Percentiles rank a stretch among this genome's conserved stretches.
phyloP scores from a whole-genome alignment of 2,888 invertebrate genomes.

The Drosophila gaucha region DNA sequence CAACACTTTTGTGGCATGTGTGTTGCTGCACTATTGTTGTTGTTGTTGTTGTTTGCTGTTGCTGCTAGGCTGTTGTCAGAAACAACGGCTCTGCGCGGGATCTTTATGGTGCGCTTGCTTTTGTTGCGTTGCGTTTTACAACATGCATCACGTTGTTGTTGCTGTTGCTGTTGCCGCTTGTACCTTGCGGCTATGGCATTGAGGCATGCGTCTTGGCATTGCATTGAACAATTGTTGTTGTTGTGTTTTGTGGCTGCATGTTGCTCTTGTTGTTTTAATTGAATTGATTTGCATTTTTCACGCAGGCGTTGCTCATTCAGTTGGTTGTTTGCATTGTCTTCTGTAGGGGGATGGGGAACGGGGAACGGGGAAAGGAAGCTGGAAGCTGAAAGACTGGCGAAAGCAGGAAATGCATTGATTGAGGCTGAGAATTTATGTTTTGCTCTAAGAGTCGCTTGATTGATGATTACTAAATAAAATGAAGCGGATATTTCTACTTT shows the following conservation, averaged over 20 bases:
- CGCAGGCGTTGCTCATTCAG: slow-evolving; percentile 80
- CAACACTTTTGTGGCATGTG: slow-evolving; percentile 83
- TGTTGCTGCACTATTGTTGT: slow-evolving; percentile 33
- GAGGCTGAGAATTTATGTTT: slow-evolving; percentile 51
- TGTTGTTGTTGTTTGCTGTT: slow-evolving; percentile 15
- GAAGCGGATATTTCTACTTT: slow-evolving; percentile 8
- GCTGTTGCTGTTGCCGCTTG: slow-evolving; percentile 35
- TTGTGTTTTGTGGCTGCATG: slow-evolving; percentile 40
- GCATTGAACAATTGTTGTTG: slow-evolving; percentile 26
- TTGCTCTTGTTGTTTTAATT: slow-evolving; percentile 82
- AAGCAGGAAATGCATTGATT: slow-evolving; percentile 71
- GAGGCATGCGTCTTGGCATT: slow-evolving; percentile 53
- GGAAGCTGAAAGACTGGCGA: slow-evolving; percentile 37
- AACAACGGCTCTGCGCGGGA: slow-evolving; percentile 59
- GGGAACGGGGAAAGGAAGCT: background rate
- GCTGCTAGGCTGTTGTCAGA: slow-evolving; percentile 36
- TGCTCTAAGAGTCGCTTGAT: slow-evolving; percentile 21
- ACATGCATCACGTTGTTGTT: slow-evolving; percentile 48
- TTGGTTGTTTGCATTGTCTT: slow-evolving; percentile 68
- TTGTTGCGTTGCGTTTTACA: slow-evolving; percentile 44
- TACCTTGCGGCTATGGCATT: slow-evolving; percentile 69
- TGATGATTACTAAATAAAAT: slow-evolving; percentile 15
- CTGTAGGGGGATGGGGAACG: slow-evolving; percentile 17
- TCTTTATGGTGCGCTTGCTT: slow-evolving; percentile 73
- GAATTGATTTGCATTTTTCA: slow-evolving; percentile 84